A percentile compares a stretch with the other conserved stretches of the same genome.
Evolutionary conservation across 2,888 invertebrate species (phyloP).

Genomic region (Drosophila lutescens): DNA sequence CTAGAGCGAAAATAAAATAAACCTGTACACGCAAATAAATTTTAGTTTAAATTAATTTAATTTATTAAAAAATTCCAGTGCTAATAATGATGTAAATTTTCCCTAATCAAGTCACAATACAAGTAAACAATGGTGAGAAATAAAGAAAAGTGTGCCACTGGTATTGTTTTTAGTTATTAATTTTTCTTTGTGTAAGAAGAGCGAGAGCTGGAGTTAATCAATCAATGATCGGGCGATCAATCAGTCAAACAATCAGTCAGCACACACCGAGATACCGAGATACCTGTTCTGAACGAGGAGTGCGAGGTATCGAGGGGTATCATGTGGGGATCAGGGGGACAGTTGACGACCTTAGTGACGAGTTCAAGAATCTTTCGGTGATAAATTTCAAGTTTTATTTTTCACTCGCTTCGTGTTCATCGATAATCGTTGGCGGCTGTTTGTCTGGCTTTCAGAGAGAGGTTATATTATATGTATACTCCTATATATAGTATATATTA

Average conservation of each 20-base stretch:
- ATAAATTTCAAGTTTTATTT: slow-evolving; percentile 52
- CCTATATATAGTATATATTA: too few relatives aligned
- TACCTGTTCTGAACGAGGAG: slow-evolving; percentile 22
- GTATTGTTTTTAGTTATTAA: not conserved
- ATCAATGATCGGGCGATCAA: slow-evolving; percentile 37
- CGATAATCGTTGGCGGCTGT: slow-evolving; percentile 36
- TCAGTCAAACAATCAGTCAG: slow-evolving; percentile 49
- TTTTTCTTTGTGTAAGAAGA: slow-evolving; percentile 9
- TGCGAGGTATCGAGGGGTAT: not conserved
- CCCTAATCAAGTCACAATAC: not conserved
- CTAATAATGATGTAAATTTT: too few relatives aligned
- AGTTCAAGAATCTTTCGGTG: slow-evolving; percentile 67
- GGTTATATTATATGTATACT: not conserved
- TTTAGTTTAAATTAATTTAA: too few relatives aligned
- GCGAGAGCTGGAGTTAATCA: slow-evolving; percentile 25
- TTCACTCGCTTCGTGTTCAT: slow-evolving; percentile 13
- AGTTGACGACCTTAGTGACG: slow-evolving; percentile 64
- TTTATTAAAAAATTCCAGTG: too few relatives aligned
- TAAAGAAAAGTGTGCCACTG: not conserved
- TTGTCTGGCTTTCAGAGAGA: slow-evolving; percentile 28
- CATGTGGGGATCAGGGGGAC: slow-evolving; percentile 1
- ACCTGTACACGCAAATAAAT: too few relatives aligned
- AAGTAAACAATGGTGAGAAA: too few relatives aligned
- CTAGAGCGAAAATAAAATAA: too few relatives aligned
- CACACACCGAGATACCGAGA: slow-evolving; percentile 30